Evolutionary conservation across 1,140 invertebrate species (phyloP).

Genomic region (Anoplophora glabripennis): DNA sequence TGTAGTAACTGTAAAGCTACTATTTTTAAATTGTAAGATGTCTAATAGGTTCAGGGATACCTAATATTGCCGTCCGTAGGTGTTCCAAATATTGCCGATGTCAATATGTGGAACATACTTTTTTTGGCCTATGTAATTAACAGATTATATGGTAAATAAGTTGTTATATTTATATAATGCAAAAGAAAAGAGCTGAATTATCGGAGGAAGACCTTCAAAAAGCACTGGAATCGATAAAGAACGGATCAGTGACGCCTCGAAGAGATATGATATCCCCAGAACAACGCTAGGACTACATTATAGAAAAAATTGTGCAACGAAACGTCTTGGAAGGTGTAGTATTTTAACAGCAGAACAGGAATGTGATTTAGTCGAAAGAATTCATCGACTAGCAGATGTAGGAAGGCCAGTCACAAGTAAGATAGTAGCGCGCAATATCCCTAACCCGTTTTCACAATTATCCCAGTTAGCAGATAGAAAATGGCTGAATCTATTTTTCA

Average conservation of each 20-base stretch:
- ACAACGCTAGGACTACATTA: conserved; percentile 3
- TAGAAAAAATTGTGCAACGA: background rate
- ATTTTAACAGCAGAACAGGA: background rate
- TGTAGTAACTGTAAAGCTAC: conserved; percentile 39
- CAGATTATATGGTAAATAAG: too few relatives aligned
- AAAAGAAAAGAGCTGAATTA: conserved; percentile 8
- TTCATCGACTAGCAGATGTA: conserved; percentile 1
- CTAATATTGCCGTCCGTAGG: conserved; percentile 35
- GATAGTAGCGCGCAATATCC: background rate
- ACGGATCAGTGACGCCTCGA: background rate
- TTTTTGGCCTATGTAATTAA: too few relatives aligned
- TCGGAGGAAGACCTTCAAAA: conserved; percentile 6
- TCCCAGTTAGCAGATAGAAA: conserved; percentile 17
- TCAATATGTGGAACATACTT: too few relatives aligned
- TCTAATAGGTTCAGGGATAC: conserved; percentile 30
- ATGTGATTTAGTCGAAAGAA: background rate
- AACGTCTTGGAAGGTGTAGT: background rate
- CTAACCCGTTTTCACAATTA: background rate
- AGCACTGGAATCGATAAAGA: background rate
- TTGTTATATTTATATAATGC: too few relatives aligned
- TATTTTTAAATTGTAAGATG: conserved; percentile 38
- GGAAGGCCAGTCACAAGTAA: background rate
- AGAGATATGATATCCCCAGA: background rate
- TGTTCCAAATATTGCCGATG: conserved; percentile 51
- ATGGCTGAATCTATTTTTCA: conserved; percentile 29